A percentile compares a stretch with the other conserved stretches of the same genome.
phyloP scores from a whole-genome alignment of 2,113 vertebrate species.

The Thymallus thymallus region DNA sequence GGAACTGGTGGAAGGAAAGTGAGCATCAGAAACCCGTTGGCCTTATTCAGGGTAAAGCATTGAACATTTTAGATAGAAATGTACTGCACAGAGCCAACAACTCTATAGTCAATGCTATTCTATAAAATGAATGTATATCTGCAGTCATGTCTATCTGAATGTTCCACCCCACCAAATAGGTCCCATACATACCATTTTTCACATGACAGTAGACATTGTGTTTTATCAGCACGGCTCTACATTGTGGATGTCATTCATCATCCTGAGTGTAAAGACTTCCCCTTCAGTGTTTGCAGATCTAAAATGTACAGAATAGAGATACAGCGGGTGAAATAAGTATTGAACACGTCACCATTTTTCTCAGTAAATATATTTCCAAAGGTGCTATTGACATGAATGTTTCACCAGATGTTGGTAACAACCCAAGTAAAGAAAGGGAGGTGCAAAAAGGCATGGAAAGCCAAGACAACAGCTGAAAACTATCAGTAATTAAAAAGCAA shows the following conservation, averaged over 20 bases:
- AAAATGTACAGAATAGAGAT: not conserved
- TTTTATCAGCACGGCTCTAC: not conserved
- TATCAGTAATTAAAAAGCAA: too few relatives aligned
- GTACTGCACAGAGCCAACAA: not conserved
- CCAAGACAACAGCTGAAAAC: too few relatives aligned
- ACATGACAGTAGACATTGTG: not conserved
- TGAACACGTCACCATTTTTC: too few relatives aligned
- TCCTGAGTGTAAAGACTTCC: not conserved
- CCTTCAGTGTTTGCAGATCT: not conserved
- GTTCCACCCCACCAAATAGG: not conserved
- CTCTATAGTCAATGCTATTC: not conserved
- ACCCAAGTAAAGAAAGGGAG: too few relatives aligned
- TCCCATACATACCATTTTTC: not conserved
- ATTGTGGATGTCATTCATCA: not conserved
- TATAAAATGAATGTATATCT: constrained; percentile 1
- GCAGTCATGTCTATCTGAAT: not conserved
- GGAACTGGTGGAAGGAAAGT: not conserved
- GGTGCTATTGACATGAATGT: too few relatives aligned
- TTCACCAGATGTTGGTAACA: too few relatives aligned
- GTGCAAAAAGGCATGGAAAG: too few relatives aligned
- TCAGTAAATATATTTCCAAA: too few relatives aligned
- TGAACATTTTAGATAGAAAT: not conserved
- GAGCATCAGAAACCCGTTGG: not conserved
- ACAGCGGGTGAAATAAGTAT: too few relatives aligned
- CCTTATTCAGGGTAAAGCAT: not conserved